Conservation (phyloP, 2,113 vertebrate species). For the Leiothrix lutea region DNA sequence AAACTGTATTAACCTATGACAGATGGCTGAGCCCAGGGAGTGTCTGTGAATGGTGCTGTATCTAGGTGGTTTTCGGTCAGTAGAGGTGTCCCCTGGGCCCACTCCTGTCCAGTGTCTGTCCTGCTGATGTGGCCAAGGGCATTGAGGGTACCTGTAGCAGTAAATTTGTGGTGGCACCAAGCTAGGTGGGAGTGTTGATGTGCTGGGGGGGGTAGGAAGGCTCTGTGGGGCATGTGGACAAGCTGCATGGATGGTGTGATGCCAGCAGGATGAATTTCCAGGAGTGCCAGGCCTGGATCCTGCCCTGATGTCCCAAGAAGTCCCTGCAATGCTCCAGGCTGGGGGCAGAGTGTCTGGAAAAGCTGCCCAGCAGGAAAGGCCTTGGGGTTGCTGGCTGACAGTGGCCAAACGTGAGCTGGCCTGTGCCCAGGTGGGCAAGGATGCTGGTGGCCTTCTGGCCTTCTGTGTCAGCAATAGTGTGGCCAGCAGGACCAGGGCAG, state of each 20-base stretch:
- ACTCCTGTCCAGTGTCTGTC: too few species aligned
- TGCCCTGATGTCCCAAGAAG: too few species aligned
- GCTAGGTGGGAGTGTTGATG: rapidly evolving
- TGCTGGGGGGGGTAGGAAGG: neutral
- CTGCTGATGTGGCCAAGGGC: neutral
- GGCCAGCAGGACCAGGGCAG: rapidly evolving
- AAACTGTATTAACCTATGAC: too few species aligned
- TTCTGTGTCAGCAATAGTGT: neutral
- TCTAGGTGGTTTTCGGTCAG: rapidly evolving
- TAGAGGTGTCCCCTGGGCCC: neutral
- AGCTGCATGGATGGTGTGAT: too few species aligned
- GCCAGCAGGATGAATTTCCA: neutral
- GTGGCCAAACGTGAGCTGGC: rapidly evolving
- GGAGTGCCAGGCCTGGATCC: neutral
- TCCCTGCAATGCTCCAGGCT: neutral
- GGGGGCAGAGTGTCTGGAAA: neutral
- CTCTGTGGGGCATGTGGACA: neutral
- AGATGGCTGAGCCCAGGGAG: too few species aligned
- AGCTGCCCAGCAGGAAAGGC: neutral
- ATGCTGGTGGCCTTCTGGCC: rapidly evolving
- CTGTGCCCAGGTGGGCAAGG: neutral
- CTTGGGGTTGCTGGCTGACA: rapidly evolving
- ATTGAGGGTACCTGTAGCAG: rapidly evolving
- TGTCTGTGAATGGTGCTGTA: neutral
- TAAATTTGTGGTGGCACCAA: neutral